Evolutionary conservation across 2,113 vertebrate species (phyloP).

Genomic region (Varanus salvator): DNA sequence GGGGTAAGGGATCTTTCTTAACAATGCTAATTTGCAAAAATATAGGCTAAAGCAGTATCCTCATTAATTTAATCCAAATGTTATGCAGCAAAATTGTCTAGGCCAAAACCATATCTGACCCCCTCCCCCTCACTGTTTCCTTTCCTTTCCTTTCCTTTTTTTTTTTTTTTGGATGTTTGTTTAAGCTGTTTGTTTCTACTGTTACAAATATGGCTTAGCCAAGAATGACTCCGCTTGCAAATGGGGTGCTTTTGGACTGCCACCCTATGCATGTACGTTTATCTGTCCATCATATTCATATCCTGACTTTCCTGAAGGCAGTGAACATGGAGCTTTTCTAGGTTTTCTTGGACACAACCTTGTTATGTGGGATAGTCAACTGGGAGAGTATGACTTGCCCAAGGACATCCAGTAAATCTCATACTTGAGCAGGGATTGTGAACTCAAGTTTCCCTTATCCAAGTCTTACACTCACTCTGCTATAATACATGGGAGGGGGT

Average conservation of each 20-base stretch:
- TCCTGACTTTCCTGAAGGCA: neutral
- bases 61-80: neutral
- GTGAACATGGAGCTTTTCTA: neutral
- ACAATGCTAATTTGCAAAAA: neutral
- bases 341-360: neutral
- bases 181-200: neutral
- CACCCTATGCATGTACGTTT: neutral
- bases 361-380: neutral
- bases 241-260: neutral
- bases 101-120: neutral
- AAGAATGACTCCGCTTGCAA: slow-evolving; percentile 37
- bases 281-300: neutral
- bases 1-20: neutral
- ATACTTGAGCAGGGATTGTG: neutral
- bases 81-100: neutral
- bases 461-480: neutral
- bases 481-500: neutral
- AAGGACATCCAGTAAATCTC: neutral
- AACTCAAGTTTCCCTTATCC: neutral
- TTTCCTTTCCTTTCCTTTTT: too few species aligned
- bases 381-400: neutral
- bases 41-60: neutral
- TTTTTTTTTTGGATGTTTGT: neutral
- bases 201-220: slow-evolving; percentile 42
- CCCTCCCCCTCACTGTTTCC: too few species aligned